phyloP scores from a whole-genome alignment of 2,888 invertebrate species.

The Scrobipalpa atriplicella region DNA sequence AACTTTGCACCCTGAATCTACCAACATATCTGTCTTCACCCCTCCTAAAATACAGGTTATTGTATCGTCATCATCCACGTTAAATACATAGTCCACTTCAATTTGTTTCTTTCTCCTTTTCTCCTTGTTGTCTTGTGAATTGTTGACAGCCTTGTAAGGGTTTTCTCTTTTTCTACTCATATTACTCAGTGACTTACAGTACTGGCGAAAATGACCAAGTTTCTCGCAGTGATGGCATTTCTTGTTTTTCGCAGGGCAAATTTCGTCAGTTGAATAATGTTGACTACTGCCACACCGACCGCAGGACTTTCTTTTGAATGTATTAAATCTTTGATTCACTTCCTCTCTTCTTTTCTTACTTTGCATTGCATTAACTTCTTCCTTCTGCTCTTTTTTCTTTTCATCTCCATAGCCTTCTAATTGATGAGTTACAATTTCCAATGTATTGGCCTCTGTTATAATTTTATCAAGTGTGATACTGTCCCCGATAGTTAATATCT shows the following conservation, averaged over 20 bases:
- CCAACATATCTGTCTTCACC: slow-evolving; percentile 38
- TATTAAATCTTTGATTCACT: slow-evolving; percentile 8
- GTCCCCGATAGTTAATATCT: slow-evolving; percentile 16
- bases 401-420: slow-evolving; percentile 16
- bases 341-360: slow-evolving; percentile 2
- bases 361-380: slow-evolving; percentile 23
- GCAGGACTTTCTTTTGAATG: slow-evolving; percentile 23
- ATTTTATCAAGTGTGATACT: slow-evolving; percentile 21
- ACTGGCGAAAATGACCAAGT: slow-evolving; percentile 29
- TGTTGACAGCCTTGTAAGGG: slow-evolving; percentile 1
- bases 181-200: slow-evolving; percentile 25
- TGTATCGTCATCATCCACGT: slow-evolving; percentile 33
- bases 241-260: slow-evolving; percentile 35
- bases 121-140: slow-evolving; percentile 20
- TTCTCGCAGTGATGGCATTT: slow-evolving; percentile 34
- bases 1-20: slow-evolving; percentile 38
- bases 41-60: slow-evolving; percentile 38
- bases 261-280: slow-evolving; percentile 21
- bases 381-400: neutral
- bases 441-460: slow-evolving; percentile 17
- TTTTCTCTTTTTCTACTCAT: slow-evolving; percentile 15
- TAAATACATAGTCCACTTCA: slow-evolving; percentile 20
- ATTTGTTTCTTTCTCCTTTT: slow-evolving; percentile 23
- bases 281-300: slow-evolving; percentile 28
- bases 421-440: slow-evolving; percentile 4